Percentiles rank a stretch among this genome's conserved stretches.
These are phyloP conservation scores for Coptotermes formosanus DNA, from an alignment of 1,140 invertebrate species.

Conservation along the genomic window DNA sequence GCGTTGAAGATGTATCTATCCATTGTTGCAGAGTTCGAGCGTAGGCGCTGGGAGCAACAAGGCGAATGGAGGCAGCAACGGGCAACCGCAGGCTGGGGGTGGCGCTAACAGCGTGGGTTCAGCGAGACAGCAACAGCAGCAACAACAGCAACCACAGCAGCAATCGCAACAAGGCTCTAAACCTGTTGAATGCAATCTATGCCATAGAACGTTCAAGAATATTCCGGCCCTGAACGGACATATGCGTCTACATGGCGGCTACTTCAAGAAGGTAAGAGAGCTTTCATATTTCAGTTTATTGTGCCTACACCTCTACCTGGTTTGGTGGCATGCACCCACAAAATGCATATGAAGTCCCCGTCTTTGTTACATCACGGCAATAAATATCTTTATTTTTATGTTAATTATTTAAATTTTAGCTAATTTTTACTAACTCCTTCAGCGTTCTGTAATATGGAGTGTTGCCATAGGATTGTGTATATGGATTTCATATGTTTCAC, in stretches of 20 bases:
- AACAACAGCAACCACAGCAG: constrained; percentile 44
- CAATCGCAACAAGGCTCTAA: constrained; percentile 58
- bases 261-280: constrained; percentile 82
- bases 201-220: constrained; percentile 94
- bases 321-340: not conserved
- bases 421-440: too few relatives aligned
- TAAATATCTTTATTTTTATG: too few relatives aligned
- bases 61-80: constrained; percentile 22
- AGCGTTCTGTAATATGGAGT: too few relatives aligned
- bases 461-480: too few relatives aligned
- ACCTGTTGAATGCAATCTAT: constrained; percentile 91
- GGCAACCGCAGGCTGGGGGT: not conserved
- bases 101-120: not conserved
- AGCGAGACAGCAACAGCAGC: constrained; percentile 43
- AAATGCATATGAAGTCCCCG: not conserved
- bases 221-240: constrained; percentile 95
- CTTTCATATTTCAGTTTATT: not conserved
- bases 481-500: too few relatives aligned
- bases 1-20: too few relatives aligned
- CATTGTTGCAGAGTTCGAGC: constrained; percentile 7
- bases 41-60: constrained; percentile 8
- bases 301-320: not conserved
- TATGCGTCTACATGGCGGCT: constrained; percentile 94
- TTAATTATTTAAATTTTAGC: too few relatives aligned
- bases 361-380: too few relatives aligned